Percentiles rank a stretch among this genome's conserved stretches.
phyloP scores from a whole-genome alignment of 1,140 invertebrate species.

The Sarcophaga peregrina region DNA sequence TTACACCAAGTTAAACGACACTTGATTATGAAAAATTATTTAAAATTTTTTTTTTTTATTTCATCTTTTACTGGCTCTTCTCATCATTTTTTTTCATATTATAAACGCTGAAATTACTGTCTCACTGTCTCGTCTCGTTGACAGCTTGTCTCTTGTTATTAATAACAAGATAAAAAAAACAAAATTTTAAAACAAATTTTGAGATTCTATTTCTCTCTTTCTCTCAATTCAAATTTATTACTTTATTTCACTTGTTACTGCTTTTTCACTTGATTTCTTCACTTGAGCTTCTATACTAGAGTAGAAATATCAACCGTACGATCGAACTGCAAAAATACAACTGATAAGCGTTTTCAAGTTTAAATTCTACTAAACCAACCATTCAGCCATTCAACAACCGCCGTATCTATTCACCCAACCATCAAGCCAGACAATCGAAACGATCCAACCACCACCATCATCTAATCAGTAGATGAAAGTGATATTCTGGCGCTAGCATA shows the following conservation, averaged over 20 bases:
- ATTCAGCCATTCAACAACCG: too few species aligned
- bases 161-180: too few species aligned
- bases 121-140: too few species aligned
- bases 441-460: background rate
- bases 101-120: background rate
- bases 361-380: conserved; percentile 29
- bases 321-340: conserved; percentile 35
- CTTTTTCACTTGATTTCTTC: too few species aligned
- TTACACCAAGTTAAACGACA: conserved; percentile 21
- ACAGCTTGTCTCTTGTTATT: too few species aligned
- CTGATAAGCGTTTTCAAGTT: conserved; percentile 29
- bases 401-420: too few species aligned
- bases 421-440: too few species aligned
- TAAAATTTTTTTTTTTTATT: background rate
- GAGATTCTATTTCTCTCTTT: background rate
- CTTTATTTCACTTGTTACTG: background rate
- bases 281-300: background rate
- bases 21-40: conserved; percentile 21
- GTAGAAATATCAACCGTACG: conserved; percentile 26
- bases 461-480: background rate
- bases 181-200: too few species aligned
- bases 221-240: conserved; percentile 11
- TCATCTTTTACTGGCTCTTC: background rate
- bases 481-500: background rate
- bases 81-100: background rate